phyloP scores from a whole-genome alignment of 2,888 invertebrate species.

The Seladonia tumulorum region DNA sequence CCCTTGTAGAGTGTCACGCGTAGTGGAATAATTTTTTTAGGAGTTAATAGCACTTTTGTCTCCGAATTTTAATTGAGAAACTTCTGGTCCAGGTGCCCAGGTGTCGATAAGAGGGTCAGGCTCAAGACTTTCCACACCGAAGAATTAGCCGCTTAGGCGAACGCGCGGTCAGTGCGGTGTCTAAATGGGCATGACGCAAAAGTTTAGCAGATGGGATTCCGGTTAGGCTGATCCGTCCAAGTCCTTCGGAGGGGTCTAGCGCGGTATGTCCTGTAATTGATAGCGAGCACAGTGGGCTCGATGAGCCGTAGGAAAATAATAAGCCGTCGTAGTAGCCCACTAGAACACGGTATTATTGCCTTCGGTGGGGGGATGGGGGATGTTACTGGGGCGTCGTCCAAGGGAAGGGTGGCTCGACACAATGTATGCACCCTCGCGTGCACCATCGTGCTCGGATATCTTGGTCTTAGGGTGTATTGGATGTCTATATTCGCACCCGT shows the following conservation, averaged over 20 bases:
- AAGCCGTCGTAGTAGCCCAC: conserved; percentile 79
- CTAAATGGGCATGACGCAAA: conserved; percentile 66
- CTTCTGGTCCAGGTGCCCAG: background rate
- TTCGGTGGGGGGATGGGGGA: conserved; percentile 75
- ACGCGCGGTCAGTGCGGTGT: conserved; percentile 51
- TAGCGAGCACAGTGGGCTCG: conserved; percentile 82
- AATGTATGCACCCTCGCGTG: conserved; percentile 82
- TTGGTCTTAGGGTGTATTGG: conserved; percentile 76
- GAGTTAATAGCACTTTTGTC: no score
- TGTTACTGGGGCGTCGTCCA: conserved; percentile 72
- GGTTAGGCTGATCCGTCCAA: conserved; percentile 82
- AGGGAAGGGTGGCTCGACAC: conserved; percentile 74
- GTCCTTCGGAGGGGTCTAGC: conserved; percentile 69
- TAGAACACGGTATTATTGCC: conserved; percentile 80
- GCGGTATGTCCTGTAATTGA: conserved; percentile 83
- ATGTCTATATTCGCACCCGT: conserved; percentile 74
- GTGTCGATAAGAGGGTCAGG: background rate
- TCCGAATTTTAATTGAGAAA: no score
- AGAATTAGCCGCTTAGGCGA: background rate
- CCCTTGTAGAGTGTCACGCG: no score
- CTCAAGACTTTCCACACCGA: background rate
- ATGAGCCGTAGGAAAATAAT: conserved; percentile 84
- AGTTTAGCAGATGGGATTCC: conserved; percentile 82
- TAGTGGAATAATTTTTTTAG: no score
- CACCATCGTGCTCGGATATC: conserved; percentile 76